Base-by-base conservation (phyloP, 2,888 invertebrate genomes). In the Melanostoma mellinum region DNA sequence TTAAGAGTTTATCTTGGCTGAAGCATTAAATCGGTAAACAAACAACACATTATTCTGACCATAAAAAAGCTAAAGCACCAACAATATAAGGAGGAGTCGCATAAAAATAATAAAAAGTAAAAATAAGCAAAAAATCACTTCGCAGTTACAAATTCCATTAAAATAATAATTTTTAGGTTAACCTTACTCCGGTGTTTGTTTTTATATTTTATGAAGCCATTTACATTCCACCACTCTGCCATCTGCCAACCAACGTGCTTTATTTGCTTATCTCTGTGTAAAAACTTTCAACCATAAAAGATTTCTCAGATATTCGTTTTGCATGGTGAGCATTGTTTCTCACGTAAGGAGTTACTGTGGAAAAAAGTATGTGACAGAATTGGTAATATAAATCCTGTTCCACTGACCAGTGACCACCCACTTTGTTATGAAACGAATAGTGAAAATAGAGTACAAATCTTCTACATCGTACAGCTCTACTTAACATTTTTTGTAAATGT, bases 111-210 rank as follows among this genome's bases (percentile, higher is more conserved):
- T 9, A 60, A 67, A 36, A 48, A 65, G 60, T 10, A 61, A 44
- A 68, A 36, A 63, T 48, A 6, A 10, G 35, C 3, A 55, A 52
- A 58, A 60, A 36, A 73, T 20, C 58, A 77, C 75, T 69, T 69
- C 61, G 78, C 71, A 81, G 81, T 76, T 67, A 67, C 63, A 69
- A 78, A 82, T 78, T 78, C 78, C 73, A 73, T 77, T 58, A 78
- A 74, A 73, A 61, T 61, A 63, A 61, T 69, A 53, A 67, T 68
- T 82, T 82, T 68, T 73, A 73, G 61, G 76, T 72, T 75, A 78
- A 78, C 71, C 58, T 58, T 52, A 71, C 46, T 46, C 40, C 48
- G 40, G 53, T 42, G 53, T 36, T 71, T 61, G 6, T 32, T 48
- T 36, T 65, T 80, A 42, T 32, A 40, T 63, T 82, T 82, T 77